Conservation (phyloP, 2,797 vertebrate genomes). For the Champsocephalus gunnari region DNA sequence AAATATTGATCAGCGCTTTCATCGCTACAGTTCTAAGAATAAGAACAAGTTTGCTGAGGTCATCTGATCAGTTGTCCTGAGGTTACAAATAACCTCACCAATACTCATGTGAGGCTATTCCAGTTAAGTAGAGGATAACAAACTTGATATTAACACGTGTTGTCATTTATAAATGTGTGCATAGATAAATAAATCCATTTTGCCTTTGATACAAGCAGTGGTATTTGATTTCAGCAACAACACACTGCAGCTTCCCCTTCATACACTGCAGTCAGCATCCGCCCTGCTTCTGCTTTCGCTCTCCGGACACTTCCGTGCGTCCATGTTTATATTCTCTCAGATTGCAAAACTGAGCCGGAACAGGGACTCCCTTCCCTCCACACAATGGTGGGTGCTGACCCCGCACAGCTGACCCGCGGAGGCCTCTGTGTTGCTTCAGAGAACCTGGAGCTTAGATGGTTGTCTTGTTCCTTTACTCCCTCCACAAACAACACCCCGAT, state of each 20-base stretch:
- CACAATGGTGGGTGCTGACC: conserved; percentile 76
- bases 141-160: not conserved
- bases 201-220: conserved; percentile 6
- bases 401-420: conserved; percentile 70
- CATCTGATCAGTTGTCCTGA: conserved; percentile 38
- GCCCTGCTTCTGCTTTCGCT: conserved; percentile 48
- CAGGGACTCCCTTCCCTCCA: conserved; percentile 69
- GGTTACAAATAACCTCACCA: conserved; percentile 14
- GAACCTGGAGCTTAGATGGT: conserved; percentile 38
- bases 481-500: not conserved
- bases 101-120: too few relatives aligned
- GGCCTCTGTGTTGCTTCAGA: conserved; percentile 58
- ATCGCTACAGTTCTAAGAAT: conserved; percentile 66
- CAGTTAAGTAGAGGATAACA: not conserved
- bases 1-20: conserved; percentile 62
- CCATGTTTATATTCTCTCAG: conserved; percentile 73
- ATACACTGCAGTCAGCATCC: conserved; percentile 31
- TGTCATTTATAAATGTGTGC: conserved; percentile 2
- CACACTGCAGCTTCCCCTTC: conserved; percentile 19
- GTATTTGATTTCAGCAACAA: conserved; percentile 54
- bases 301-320: conserved; percentile 59
- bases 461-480: conserved; percentile 40
- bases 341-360: conserved; percentile 63
- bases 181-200: conserved; percentile 23
- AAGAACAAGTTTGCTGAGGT: conserved; percentile 33